Percentiles rank a stretch among this genome's conserved stretches.
phyloP scores from a whole-genome alignment of 2,113 vertebrate species.

The Sinocyclocheilus grahami region DNA sequence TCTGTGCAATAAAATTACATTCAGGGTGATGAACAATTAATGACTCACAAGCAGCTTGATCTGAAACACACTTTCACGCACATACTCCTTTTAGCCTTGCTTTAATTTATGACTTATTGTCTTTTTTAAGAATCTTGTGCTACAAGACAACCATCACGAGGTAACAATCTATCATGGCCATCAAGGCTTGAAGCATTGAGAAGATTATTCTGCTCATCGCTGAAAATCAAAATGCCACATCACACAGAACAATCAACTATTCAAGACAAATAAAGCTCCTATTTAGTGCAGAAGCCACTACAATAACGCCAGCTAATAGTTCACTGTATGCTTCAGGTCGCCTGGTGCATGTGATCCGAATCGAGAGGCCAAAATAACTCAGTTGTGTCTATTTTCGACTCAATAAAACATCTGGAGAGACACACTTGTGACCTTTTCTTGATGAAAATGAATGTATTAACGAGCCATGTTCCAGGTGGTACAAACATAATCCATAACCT shows the following conservation, averaged over 20 bases:
- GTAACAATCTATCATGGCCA: neutral
- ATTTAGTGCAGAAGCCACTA: neutral
- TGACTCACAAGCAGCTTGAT: neutral
- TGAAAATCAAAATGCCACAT: slow-evolving; percentile 3
- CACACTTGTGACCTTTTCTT: slow-evolving; percentile 1
- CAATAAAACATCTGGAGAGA: neutral
- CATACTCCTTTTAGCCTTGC: neutral
- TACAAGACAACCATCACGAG: neutral
- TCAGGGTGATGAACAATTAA: neutral
- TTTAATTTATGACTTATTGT: neutral
- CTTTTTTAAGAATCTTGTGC: neutral
- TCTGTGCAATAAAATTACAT: neutral
- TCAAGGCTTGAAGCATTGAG: neutral
- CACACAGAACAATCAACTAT: neutral
- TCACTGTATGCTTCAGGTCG: neutral
- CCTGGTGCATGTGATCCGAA: neutral
- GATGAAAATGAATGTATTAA: slow-evolving; percentile 1
- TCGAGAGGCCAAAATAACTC: neutral
- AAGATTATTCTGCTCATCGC: slow-evolving; percentile 13
- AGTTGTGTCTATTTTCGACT: neutral
- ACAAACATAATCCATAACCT: slow-evolving; percentile 10
- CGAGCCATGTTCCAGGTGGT: neutral
- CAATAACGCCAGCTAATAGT: neutral
- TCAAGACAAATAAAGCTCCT: slow-evolving; percentile 21
- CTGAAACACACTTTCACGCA: slow-evolving; percentile 3